Evolutionary conservation across 2,888 invertebrate genomes (phyloP).

Genomic region (Amblyjoppa fuscipennis): DNA sequence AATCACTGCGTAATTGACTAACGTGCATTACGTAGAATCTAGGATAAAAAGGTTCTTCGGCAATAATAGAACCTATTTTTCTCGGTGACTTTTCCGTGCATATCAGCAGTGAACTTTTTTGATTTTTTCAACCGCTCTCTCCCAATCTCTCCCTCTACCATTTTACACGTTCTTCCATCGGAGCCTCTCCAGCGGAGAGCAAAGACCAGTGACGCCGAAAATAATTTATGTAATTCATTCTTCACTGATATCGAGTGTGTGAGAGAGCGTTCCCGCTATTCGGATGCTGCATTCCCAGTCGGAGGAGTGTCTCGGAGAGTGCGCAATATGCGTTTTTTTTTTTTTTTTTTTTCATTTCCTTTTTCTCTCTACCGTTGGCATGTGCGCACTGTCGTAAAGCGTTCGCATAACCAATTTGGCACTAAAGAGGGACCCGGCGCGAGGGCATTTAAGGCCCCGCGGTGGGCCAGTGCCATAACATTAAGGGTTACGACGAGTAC

Average conservation of each 20-base stretch:
- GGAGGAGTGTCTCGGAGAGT: neutral
- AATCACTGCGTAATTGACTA: too few species aligned
- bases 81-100: neutral
- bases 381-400: constrained; percentile 77
- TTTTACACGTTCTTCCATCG: neutral
- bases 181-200: constrained; percentile 26
- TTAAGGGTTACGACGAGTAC: constrained; percentile 79
- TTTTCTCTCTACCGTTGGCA: constrained; percentile 35
- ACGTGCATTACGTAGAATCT: too few species aligned
- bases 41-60: neutral
- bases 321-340: neutral
- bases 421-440: constrained; percentile 78
- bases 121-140: constrained; percentile 43
- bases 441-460: constrained; percentile 77
- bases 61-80: neutral
- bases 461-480: constrained; percentile 80
- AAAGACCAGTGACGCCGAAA: constrained; percentile 48
- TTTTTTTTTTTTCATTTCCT: constrained; percentile 2
- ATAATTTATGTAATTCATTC: constrained; percentile 80
- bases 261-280: constrained; percentile 13
- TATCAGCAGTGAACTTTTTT: neutral
- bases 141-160: neutral
- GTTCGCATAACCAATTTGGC: constrained; percentile 82
- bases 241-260: constrained; percentile 64
- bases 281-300: constrained; percentile 23